Evolutionary conservation across 2,797 vertebrate genomes (phyloP), one percentile per base, ranked within the genome.

Genomic region (Craterocephalus amniculus): DNA sequence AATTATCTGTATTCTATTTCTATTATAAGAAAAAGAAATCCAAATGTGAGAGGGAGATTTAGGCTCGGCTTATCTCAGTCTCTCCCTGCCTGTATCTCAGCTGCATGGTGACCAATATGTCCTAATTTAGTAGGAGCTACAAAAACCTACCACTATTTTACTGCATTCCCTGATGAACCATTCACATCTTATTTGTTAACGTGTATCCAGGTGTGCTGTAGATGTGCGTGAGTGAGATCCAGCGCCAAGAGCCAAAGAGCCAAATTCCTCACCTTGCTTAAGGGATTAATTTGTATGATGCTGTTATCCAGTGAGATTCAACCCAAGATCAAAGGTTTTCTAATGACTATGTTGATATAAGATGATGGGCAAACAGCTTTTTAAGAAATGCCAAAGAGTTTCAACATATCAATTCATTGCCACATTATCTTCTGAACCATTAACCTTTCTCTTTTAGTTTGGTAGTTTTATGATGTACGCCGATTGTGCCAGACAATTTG

Each of bases 271-370:
- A 6, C 10, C 32, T 36, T 81, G 88, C 73, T 91, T 92, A 87
- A 74, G 22, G 67, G 84, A 84, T 91, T 89, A 86, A 75, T 74
- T 63, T 62, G 18, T 56, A 48, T 83, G 60, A 83, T 71, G 61
- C 32, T 67, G n/a, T 90, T 77, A 86, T 85, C 79, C 67, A 68
- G 63, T 84, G 67, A 85, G 65, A 81, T 88, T 74, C 81, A 82
- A 36, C 62, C 68, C 45, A 52, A 85, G 90, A 92, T 92, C 87
- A 91, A 92, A 91, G 88, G 73, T 54, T 16, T 14, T 26, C 7
- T 84, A 84, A 85, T 83, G 29, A 56, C 63, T 67, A 72, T 6
- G 14, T 58, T 87, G 71, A 90, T 88, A 77, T 20, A 76, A 83
- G 81, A 79, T 74, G 84, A 91, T 83, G 58, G 74, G 55, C 64